These are phyloP conservation scores for Dicerorhinus sumatrensis DNA, from an alignment of 2,113 vertebrate species.

Conservation along the genomic window DNA sequence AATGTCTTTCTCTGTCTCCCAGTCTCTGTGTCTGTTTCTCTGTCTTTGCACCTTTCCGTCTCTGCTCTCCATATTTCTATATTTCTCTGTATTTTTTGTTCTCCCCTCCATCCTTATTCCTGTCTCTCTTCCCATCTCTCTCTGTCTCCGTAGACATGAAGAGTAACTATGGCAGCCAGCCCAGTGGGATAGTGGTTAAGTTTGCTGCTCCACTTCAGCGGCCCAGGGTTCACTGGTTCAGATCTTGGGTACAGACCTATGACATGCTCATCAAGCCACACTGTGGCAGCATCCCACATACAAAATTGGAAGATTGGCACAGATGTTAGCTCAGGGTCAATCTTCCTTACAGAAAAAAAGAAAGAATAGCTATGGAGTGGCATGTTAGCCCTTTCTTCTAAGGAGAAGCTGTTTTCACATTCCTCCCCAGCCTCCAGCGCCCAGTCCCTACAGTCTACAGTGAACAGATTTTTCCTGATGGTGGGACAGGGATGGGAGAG, in stretches of 20 bases:
- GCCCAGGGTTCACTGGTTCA: too few relatives aligned
- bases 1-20: background rate
- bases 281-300: too few relatives aligned
- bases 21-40: background rate
- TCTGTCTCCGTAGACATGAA: background rate
- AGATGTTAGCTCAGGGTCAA: too few relatives aligned
- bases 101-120: background rate
- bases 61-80: accelerated
- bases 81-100: background rate
- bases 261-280: too few relatives aligned
- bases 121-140: background rate
- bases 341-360: too few relatives aligned
- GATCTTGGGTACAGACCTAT: too few relatives aligned
- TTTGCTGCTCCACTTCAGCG: too few relatives aligned
- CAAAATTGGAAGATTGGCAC: too few relatives aligned
- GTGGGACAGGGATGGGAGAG: background rate
- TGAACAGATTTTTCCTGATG: background rate
- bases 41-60: background rate
- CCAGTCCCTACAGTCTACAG: background rate
- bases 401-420: background rate
- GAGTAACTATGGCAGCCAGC: background rate
- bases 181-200: too few relatives aligned
- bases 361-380: background rate
- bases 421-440: background rate
- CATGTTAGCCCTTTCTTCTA: background rate